phyloP scores from a whole-genome alignment of 2,888 invertebrate species.

The Dryomyza anilis region DNA sequence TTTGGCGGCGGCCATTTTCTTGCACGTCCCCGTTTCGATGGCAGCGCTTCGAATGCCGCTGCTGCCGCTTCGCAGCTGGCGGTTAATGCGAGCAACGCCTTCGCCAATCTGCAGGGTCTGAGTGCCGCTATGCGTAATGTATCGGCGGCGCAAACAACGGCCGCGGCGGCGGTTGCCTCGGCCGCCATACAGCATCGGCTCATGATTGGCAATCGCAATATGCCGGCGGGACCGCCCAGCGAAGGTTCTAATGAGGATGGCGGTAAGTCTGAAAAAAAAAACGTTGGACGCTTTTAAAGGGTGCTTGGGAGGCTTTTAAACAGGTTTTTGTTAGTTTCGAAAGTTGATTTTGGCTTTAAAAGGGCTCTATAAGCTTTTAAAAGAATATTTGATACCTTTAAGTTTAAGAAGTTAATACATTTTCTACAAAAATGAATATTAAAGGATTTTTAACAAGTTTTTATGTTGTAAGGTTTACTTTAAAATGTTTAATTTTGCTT shows the following conservation, averaged over 20 bases:
- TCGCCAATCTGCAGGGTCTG: slow-evolving; percentile 56
- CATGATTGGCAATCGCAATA: slow-evolving; percentile 55
- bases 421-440: too few species aligned
- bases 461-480: too few species aligned
- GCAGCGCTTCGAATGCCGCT: slow-evolving; percentile 49
- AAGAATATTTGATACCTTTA: too few species aligned
- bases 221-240: slow-evolving; percentile 57
- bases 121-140: slow-evolving; percentile 58
- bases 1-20: slow-evolving; percentile 55
- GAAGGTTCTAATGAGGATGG: slow-evolving; percentile 59
- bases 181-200: slow-evolving; percentile 58
- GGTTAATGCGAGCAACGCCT: slow-evolving; percentile 57
- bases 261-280: slow-evolving; percentile 45
- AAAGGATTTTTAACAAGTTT: too few species aligned
- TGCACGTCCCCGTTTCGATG: slow-evolving; percentile 54
- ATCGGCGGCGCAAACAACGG: slow-evolving; percentile 56
- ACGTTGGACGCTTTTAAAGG: too few species aligned
- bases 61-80: slow-evolving; percentile 55
- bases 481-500: too few species aligned
- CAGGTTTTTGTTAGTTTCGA: too few species aligned
- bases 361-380: too few species aligned
- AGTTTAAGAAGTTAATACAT: too few species aligned
- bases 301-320: too few species aligned
- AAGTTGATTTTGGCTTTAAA: too few species aligned
- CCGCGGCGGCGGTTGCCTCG: slow-evolving; percentile 57